Evolutionary conservation across 2,888 invertebrate genomes (phyloP).

Genomic region (Leptopilina syphax): DNA sequence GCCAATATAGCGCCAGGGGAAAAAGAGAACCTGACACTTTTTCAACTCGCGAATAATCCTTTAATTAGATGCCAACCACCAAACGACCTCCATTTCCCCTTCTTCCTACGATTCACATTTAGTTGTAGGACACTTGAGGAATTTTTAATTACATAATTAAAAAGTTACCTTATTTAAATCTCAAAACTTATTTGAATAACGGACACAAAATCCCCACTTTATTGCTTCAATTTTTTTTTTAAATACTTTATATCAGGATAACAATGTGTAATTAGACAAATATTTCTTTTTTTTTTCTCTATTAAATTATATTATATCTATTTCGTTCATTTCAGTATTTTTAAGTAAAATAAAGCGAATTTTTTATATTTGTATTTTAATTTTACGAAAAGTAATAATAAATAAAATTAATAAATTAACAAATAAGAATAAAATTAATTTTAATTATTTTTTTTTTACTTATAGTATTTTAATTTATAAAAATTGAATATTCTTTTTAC

Average conservation of each 20-base stretch:
- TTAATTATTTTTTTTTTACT: too few relatives aligned
- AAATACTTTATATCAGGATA: too few relatives aligned
- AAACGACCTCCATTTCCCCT: not conserved
- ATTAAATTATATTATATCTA: too few relatives aligned
- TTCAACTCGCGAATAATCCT: slow-evolving; percentile 19
- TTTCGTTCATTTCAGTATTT: too few relatives aligned
- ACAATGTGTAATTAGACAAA: not conserved
- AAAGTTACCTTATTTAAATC: slow-evolving; percentile 18
- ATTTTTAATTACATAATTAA: slow-evolving; percentile 35
- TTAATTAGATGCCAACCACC: slow-evolving; percentile 17
- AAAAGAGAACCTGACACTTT: slow-evolving; percentile 11
- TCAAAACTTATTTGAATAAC: slow-evolving; percentile 21
- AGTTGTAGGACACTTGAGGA: slow-evolving; percentile 18
- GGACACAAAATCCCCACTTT: not conserved
- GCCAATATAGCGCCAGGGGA: not conserved
- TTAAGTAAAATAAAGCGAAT: too few relatives aligned
- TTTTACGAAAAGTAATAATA: too few relatives aligned
- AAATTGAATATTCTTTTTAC: too few relatives aligned
- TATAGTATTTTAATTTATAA: too few relatives aligned
- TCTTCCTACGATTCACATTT: slow-evolving; percentile 8
- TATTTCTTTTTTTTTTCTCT: not conserved
- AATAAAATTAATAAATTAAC: too few relatives aligned
- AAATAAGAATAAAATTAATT: too few relatives aligned
- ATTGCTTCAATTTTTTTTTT: not conserved
- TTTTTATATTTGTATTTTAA: too few relatives aligned